Base-by-base conservation (phyloP, 2,797 vertebrate genomes). In the Bovichtus diacanthus region DNA sequence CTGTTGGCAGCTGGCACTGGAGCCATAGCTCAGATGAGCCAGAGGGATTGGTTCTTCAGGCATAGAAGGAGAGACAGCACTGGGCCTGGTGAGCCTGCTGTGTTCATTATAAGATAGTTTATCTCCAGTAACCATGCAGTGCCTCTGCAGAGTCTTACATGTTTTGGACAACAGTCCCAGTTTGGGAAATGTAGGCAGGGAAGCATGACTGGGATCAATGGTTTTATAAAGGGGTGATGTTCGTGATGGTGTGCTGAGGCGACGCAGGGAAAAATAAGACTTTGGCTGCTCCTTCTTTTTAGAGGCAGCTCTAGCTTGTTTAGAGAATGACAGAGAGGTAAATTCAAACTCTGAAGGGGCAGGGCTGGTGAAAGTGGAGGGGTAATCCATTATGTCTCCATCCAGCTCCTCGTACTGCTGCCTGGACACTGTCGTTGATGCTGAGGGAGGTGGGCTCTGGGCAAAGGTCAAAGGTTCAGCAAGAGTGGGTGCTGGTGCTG, bases 131-230 rank as follows among this genome's bases (percentile, higher is more conserved):
- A 94, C 81, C 0, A 94, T 93, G 84, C 93, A 88, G 27, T 92
- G 93, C 10, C 92, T 93, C 75, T 95, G 92, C 53, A 94, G 65
- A 47, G 82, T 78, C 39, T 80, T 89, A 34, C 88, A 78, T 12
- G 91, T 93, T 85, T 90, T 94, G 50, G 91, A 81, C 3, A 94
- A 77, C 38, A 94, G 60, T 36, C 86, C 87, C 54, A 91, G 79
- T 74, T 91, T 95, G 19, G 94, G 90, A 68, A 94, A 84, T 8
- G 86, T 58, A n/a, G 90, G 90, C 34, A 94, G 66, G 8, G 95
- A 95, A 6, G 78, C 54, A n/a, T 90, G 91, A 19, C 85, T 84
- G 23, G 72, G 74, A 23, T 86, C 76, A 7, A 92, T 82, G 51
- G 89, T 90, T 80, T 84, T 87, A 51, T 91, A 93, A 34, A 81